A percentile compares a stretch with the other conserved stretches of the same genome.
Evolutionary conservation across 1,140 invertebrate genomes (phyloP).

Genomic region (Diorhabda carinulata): DNA sequence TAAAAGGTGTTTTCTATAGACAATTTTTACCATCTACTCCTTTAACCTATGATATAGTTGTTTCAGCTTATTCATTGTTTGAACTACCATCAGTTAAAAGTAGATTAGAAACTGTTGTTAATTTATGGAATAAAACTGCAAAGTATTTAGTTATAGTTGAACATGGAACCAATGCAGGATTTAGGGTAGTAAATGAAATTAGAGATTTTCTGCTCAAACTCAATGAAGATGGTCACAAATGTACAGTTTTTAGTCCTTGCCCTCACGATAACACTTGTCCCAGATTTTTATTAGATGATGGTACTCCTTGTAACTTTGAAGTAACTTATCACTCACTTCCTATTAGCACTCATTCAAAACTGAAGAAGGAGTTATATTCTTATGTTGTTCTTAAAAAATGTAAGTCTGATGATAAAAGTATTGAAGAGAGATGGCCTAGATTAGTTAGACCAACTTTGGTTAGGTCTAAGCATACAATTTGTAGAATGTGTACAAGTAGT

Average conservation of each 20-base stretch:
- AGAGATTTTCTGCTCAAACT: conserved; percentile 66
- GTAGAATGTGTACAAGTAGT: conserved; percentile 69
- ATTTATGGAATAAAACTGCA: conserved; percentile 82
- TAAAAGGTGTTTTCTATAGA: conserved; percentile 65
- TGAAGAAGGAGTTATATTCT: conserved; percentile 55
- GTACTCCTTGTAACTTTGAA: conserved; percentile 75
- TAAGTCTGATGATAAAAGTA: conserved; percentile 27
- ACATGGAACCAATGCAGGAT: conserved; percentile 76
- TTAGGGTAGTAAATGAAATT: conserved; percentile 68
- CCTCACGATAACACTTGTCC: conserved; percentile 77
- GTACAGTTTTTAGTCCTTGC: conserved; percentile 77
- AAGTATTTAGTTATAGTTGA: conserved; percentile 81
- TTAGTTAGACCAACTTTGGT: conserved; percentile 65
- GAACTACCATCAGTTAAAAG: conserved; percentile 67
- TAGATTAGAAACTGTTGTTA: conserved; percentile 67
- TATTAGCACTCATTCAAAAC: conserved; percentile 46
- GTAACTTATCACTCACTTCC: conserved; percentile 59
- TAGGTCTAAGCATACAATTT: conserved; percentile 67
- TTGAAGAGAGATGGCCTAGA: conserved; percentile 64
- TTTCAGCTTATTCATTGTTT: conserved; percentile 76
- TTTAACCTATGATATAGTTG: conserved; percentile 73
- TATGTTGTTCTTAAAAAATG: conserved; percentile 81
- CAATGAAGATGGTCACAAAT: conserved; percentile 43
- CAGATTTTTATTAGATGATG: conserved; percentile 53
- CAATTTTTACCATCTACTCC: conserved; percentile 72